A percentile compares a stretch with the other conserved stretches of the same genome.
Conservation (phyloP, 2,888 invertebrate species). For the Rhyacophila evoluta region DNA sequence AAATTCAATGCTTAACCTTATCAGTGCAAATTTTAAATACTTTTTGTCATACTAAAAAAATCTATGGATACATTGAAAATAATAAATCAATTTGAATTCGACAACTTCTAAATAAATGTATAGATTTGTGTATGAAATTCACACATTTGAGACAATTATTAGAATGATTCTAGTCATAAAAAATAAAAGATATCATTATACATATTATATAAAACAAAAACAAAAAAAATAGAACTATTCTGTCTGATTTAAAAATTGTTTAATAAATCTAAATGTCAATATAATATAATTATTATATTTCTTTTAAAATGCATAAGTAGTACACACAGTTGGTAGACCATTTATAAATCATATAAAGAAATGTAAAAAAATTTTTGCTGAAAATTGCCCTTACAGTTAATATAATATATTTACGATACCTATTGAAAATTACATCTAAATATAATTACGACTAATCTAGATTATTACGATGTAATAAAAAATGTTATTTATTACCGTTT, state of each 20-base stretch:
- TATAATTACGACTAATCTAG: slow-evolving; percentile 51
- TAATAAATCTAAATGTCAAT: slow-evolving; percentile 26
- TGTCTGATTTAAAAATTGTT: neutral
- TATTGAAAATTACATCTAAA: slow-evolving; percentile 50
- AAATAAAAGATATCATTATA: too few relatives aligned
- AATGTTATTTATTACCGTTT: slow-evolving; percentile 52
- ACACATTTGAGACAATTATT: too few relatives aligned
- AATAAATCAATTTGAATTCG: too few relatives aligned
- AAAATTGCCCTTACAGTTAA: slow-evolving; percentile 32
- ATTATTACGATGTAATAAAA: slow-evolving; percentile 51
- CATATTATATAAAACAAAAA: neutral
- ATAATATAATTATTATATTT: slow-evolving; percentile 32
- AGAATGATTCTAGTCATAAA: too few relatives aligned
- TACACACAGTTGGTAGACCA: slow-evolving; percentile 1
- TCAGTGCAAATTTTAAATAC: slow-evolving; percentile 48
- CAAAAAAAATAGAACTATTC: neutral
- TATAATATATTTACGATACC: slow-evolving; percentile 40
- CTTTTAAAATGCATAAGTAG: slow-evolving; percentile 7
- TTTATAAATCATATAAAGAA: slow-evolving; percentile 26
- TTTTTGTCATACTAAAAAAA: neutral
- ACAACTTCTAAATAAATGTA: too few relatives aligned
- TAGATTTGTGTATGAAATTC: too few relatives aligned
- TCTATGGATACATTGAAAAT: too few relatives aligned
- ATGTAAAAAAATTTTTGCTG: slow-evolving; percentile 32
- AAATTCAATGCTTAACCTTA: slow-evolving; percentile 50